Evolutionary conservation across 2,113 vertebrate genomes (phyloP).

Genomic region (Aspiorhynchus laticeps): DNA sequence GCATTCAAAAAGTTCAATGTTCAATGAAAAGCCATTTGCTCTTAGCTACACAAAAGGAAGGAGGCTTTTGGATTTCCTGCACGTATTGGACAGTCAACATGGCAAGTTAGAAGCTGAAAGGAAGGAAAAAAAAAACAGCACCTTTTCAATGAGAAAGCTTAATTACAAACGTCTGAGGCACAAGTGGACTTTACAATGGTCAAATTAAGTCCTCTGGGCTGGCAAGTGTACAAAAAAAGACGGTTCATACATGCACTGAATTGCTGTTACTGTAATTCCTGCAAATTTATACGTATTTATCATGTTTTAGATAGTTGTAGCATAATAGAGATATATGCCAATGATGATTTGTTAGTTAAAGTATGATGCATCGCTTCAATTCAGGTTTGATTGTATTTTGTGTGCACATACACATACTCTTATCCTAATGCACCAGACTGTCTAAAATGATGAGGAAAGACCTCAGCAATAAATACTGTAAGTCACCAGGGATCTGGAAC

Average conservation of each 20-base stretch:
- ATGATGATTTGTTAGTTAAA: not conserved
- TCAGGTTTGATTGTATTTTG: not conserved
- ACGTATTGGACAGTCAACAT: constrained; percentile 56
- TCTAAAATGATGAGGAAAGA: constrained; percentile 19
- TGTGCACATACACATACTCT: not conserved
- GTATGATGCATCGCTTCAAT: not conserved
- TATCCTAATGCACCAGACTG: not conserved
- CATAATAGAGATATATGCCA: not conserved
- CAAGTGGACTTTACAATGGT: not conserved
- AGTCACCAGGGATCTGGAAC: constrained; percentile 18
- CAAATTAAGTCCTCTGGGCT: not conserved
- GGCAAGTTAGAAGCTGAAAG: constrained; percentile 25
- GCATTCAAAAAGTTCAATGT: constrained; percentile 18
- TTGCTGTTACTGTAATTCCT: not conserved
- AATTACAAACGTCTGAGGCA: constrained; percentile 9
- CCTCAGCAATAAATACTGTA: constrained; percentile 33
- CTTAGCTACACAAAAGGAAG: constrained; percentile 52
- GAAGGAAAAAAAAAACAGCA: not conserved
- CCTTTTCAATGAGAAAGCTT: not conserved
- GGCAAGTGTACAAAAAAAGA: not conserved
- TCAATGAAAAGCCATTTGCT: constrained; percentile 37
- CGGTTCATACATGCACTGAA: not conserved
- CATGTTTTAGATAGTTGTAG: not conserved
- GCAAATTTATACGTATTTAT: not conserved
- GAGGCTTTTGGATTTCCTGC: constrained; percentile 61